phyloP scores from a whole-genome alignment of 2,113 vertebrate genomes.

The Craseonycteris thonglongyai region DNA sequence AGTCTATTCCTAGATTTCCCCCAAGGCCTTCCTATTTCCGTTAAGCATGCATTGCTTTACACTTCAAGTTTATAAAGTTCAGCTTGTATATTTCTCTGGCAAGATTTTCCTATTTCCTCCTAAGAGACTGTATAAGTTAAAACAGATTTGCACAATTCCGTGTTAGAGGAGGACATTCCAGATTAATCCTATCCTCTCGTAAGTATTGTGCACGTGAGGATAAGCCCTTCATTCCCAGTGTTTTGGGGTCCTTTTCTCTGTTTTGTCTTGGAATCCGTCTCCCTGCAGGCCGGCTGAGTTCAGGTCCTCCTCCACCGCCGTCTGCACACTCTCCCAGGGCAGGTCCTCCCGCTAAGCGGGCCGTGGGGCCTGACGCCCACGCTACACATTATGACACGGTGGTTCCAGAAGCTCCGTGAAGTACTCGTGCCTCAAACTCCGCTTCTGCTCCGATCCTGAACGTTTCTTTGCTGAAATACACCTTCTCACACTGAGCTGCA shows the following conservation, averaged over 20 bases:
- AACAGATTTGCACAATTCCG: not conserved
- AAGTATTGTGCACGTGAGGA: not conserved
- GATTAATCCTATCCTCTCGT: not conserved
- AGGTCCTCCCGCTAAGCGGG: not conserved
- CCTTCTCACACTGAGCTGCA: not conserved
- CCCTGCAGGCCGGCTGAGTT: not conserved
- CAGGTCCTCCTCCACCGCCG: not conserved
- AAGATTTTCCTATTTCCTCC: not conserved
- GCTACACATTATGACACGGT: not conserved
- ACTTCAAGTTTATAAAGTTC: not conserved
- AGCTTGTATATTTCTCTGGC: not conserved
- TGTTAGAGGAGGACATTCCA: not conserved
- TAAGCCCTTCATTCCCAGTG: not conserved
- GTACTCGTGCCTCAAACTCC: not conserved
- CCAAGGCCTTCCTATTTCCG: not conserved
- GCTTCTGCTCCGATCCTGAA: not conserved
- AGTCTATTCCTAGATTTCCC: slow-evolving; percentile 33
- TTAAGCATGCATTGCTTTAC: not conserved
- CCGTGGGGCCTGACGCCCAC: not conserved
- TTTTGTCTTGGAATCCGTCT: not conserved
- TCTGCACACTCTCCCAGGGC: not conserved
- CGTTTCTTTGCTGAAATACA: not conserved
- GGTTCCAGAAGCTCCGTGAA: not conserved
- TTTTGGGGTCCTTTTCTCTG: not conserved
- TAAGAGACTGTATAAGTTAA: not conserved